Evolutionary conservation across 2,888 invertebrate genomes (phyloP).

Genomic region (Drosophila meridiana): DNA sequence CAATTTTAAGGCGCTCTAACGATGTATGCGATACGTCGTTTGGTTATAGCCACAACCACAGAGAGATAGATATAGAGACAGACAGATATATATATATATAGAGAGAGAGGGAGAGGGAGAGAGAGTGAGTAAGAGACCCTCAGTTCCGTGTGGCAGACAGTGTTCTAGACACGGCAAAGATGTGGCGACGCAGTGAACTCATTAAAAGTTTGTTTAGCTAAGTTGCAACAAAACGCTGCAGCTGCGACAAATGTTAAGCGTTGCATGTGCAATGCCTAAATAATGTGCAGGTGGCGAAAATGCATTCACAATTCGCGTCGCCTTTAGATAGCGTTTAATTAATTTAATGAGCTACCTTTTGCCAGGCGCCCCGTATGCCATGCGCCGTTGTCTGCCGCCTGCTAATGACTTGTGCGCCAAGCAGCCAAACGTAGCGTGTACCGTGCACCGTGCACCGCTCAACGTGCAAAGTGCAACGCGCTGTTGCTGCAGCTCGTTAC

Average conservation of each 20-base stretch:
- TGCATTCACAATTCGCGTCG: slow-evolving; percentile 23
- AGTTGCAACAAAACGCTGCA: slow-evolving; percentile 62
- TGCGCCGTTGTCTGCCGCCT: slow-evolving; percentile 29
- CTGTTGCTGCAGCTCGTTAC: slow-evolving; percentile 63
- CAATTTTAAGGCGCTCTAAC: slow-evolving; percentile 70
- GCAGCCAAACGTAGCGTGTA: slow-evolving; percentile 2
- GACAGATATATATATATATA: background rate
- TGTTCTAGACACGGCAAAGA: slow-evolving; percentile 26
- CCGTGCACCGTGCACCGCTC: background rate
- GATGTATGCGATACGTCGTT: slow-evolving; percentile 44
- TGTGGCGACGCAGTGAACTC: slow-evolving; percentile 69
- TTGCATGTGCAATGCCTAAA: slow-evolving; percentile 52
- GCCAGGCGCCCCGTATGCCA: slow-evolving; percentile 30
- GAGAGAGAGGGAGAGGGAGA: background rate
- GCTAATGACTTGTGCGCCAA: slow-evolving; percentile 49
- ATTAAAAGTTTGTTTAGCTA: slow-evolving; percentile 70
- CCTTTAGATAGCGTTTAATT: slow-evolving; percentile 60
- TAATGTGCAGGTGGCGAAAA: slow-evolving; percentile 55
- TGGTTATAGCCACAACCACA: slow-evolving; percentile 16
- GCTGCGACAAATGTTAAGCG: slow-evolving; percentile 49
- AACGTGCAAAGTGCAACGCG: background rate
- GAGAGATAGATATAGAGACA: slow-evolving; percentile 5
- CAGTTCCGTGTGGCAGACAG: background rate
- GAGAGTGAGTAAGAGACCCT: background rate
- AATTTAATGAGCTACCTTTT: slow-evolving; percentile 72